Conservation (phyloP, 2,113 vertebrate genomes). For the Sprattus sprattus region DNA sequence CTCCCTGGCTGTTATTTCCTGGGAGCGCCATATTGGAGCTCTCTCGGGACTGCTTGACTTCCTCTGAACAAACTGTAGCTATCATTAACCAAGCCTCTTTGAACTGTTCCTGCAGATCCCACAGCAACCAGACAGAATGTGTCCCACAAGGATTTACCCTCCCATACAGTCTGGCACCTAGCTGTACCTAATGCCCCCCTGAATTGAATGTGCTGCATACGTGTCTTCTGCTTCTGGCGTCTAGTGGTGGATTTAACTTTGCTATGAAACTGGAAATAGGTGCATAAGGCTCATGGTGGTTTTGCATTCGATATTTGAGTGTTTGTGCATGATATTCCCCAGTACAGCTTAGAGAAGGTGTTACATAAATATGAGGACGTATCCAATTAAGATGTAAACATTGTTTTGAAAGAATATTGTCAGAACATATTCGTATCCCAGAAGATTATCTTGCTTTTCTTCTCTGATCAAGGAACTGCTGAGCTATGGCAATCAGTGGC, state of each 20-base stretch:
- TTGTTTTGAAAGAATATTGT: background rate
- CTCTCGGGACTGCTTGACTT: background rate
- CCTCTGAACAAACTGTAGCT: slow-evolving; percentile 13
- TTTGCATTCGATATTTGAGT: background rate
- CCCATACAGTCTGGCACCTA: background rate
- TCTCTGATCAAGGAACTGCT: background rate
- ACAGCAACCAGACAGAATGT: background rate
- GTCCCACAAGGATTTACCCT: background rate
- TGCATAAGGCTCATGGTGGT: background rate
- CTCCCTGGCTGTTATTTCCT: background rate
- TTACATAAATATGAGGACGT: background rate
- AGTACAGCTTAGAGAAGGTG: background rate
- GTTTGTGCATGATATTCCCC: background rate
- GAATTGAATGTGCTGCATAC: background rate
- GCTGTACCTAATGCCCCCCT: background rate
- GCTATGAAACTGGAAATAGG: background rate
- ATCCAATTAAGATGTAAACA: background rate
- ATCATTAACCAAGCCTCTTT: slow-evolving; percentile 18
- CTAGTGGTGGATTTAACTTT: background rate
- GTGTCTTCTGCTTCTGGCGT: background rate
- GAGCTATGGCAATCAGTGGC: background rate
- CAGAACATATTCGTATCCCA: background rate
- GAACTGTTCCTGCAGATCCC: slow-evolving; percentile 15
- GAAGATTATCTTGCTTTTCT: background rate
- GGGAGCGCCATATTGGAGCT: background rate